Conservation (phyloP, 2,888 invertebrate species). For the Sympetrum striolatum region DNA sequence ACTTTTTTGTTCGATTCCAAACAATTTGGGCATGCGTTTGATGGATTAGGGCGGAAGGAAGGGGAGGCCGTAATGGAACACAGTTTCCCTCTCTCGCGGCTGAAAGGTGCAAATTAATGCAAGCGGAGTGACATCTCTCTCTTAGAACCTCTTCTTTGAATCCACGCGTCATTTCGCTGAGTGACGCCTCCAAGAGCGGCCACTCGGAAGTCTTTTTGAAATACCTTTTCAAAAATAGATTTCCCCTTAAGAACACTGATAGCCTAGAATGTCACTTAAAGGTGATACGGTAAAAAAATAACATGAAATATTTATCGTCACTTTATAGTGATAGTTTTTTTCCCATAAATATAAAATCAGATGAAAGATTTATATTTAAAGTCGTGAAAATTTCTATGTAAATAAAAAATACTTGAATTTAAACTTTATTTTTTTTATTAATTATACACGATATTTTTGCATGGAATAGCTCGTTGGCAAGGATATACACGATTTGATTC, state of each 20-base stretch:
- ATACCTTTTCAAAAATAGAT: not conserved
- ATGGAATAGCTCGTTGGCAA: too few relatives aligned
- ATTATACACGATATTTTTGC: too few relatives aligned
- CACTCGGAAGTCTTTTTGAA: not conserved
- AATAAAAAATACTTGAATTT: too few relatives aligned
- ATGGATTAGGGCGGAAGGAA: not conserved
- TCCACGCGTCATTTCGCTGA: not conserved
- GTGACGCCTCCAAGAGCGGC: not conserved
- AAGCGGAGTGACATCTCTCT: not conserved
- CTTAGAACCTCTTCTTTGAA: not conserved
- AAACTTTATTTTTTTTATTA: too few relatives aligned
- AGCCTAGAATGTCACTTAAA: not conserved
- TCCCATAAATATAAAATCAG: too few relatives aligned
- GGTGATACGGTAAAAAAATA: too few relatives aligned
- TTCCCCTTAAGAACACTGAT: not conserved
- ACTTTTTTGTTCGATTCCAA: not conserved
- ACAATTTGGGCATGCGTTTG: not conserved
- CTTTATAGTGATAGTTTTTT: too few relatives aligned
- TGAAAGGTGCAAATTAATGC: constrained; percentile 39
- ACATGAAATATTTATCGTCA: too few relatives aligned
- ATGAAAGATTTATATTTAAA: too few relatives aligned
- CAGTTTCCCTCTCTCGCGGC: constrained; percentile 25
- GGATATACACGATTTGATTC: too few relatives aligned
- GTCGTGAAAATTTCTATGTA: too few relatives aligned
- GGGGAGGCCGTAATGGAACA: constrained; percentile 9